Evolutionary conservation across 2,888 invertebrate species (phyloP), one percentile per base, ranked within the genome.

Genomic region (Synergus japonicus): DNA sequence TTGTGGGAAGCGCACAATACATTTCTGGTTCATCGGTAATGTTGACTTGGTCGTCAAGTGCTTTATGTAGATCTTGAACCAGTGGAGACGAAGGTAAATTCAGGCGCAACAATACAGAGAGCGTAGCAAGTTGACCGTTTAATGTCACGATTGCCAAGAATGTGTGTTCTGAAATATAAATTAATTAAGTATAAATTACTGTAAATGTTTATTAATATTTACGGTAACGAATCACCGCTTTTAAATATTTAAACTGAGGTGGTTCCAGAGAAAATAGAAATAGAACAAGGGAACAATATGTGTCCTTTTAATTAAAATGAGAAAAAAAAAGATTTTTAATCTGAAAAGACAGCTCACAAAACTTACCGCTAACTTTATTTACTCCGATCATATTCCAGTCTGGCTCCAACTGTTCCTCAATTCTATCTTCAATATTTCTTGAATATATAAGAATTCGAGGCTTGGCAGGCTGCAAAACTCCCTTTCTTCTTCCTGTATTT

Each of bases 131-230:
- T 77, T 93, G 93, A 18, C 95, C 95, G 82, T 94, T 94, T 80
- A 96, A 90, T 22, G 95, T 94, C 1, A 94, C 95, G 80, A 96
- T 92, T 9, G 95, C 95, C 84, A 95, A 91, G 90, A 94, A 94
- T 83, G 94, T 94, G 88, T 94, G 93, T 81, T 94, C 94, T 92
- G 43, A 9, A n/a, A 43, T 41, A 60, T 29, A 22, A 46, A 5
- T 37, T 37, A 37, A 37, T 37, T 2, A 29, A 29, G 29, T 29
- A 29, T 29, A 29, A 29, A 29, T 29, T 29, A 3, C 29, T 3
- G 29, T 3, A 29, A 29, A 29, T 29, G 29, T 29, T 29, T 37
- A 37, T 37, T 5, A 37, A 37, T 29, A 29, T 29, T 29, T 29
- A 29, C 2, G 29, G 29, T 29, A 29, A 3, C 29, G 29, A 29